Evolutionary conservation across 2,113 vertebrate species (phyloP).

Genomic region (Alethe diademata): DNA sequence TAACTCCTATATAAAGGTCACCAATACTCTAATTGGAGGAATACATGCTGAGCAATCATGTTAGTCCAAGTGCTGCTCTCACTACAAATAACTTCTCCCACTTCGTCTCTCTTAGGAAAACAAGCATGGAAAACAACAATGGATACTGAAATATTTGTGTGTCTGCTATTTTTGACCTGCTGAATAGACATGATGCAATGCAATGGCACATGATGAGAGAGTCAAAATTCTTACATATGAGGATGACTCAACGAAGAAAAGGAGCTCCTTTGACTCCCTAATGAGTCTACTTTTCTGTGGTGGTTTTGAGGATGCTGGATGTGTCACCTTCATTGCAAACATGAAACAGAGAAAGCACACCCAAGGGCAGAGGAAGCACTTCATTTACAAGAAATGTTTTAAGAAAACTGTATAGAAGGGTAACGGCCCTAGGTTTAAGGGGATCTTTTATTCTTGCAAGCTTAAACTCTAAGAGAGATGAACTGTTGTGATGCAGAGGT

Average conservation of each 20-base stretch:
- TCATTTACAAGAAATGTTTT: not conserved
- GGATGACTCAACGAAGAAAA: not conserved
- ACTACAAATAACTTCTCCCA: not conserved
- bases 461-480: not conserved
- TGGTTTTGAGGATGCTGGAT: not conserved
- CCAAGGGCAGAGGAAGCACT: not conserved
- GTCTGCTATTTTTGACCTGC: not conserved
- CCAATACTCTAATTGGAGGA: not conserved
- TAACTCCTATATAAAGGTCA: not conserved
- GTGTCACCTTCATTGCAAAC: not conserved
- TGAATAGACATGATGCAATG: not conserved
- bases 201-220: not conserved
- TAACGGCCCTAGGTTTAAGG: not conserved
- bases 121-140: not conserved
- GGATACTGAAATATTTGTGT: not conserved
- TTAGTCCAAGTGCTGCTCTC: not conserved
- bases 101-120: not conserved
- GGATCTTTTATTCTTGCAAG: not conserved
- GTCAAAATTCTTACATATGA: not conserved
- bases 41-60: not conserved
- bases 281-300: not conserved
- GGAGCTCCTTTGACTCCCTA: not conserved
- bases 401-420: not conserved
- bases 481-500: not conserved
- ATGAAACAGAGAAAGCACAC: accelerated